phyloP scores from a whole-genome alignment of 2,888 invertebrate species.

The Campoplex capitator region DNA sequence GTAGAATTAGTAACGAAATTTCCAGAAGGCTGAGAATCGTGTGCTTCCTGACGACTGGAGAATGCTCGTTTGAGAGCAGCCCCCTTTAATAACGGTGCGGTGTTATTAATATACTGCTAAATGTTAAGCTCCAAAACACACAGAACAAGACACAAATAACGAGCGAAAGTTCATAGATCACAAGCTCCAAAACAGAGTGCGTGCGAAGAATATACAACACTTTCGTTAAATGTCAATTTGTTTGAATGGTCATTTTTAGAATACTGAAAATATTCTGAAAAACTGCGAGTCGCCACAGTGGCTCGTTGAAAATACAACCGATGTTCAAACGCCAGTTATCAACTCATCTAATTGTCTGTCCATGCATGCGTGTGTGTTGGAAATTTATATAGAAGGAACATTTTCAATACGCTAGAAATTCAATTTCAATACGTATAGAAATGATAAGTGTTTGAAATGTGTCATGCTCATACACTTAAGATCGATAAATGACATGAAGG shows the following conservation, averaged over 20 bases:
- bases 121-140: slow-evolving; percentile 5
- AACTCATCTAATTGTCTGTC: neutral
- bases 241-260: neutral
- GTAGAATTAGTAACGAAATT: slow-evolving; percentile 40
- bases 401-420: too few relatives aligned
- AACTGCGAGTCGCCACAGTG: neutral
- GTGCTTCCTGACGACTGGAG: slow-evolving; percentile 14
- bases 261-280: neutral
- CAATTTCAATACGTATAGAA: too few relatives aligned
- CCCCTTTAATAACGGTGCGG: slow-evolving; percentile 17
- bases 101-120: slow-evolving; percentile 22
- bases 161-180: slow-evolving; percentile 7
- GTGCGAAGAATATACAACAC: neutral
- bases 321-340: neutral
- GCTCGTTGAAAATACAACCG: neutral
- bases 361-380: too few relatives aligned
- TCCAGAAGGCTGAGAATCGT: slow-evolving; percentile 39
- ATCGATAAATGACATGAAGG: too few relatives aligned
- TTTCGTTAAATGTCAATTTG: neutral
- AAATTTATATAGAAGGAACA: too few relatives aligned
- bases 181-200: neutral
- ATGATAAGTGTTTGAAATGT: too few relatives aligned
- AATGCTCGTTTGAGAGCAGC: slow-evolving; percentile 18
- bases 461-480: too few relatives aligned
- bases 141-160: neutral